Evolutionary conservation across 2,888 invertebrate species (phyloP).

Genomic region (Eupithecia insigniata): DNA sequence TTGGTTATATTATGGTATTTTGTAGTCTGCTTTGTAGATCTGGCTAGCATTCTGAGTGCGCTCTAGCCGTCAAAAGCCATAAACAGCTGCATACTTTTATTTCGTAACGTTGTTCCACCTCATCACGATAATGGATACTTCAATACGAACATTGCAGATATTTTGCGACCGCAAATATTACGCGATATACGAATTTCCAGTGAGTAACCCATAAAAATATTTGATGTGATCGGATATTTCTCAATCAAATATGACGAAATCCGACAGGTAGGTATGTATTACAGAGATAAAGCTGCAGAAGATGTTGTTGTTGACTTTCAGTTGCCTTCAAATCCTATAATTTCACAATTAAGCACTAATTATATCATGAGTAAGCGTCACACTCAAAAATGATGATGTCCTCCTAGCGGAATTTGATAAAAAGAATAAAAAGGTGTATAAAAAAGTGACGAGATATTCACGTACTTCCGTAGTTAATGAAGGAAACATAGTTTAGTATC

Average conservation of each 20-base stretch:
- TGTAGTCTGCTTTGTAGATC: neutral
- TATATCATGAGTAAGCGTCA: neutral
- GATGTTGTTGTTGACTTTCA: neutral
- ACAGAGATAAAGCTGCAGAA: neutral
- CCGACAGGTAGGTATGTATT: neutral
- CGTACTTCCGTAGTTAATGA: conserved; percentile 27
- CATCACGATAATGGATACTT: conserved; percentile 73
- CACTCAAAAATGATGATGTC: neutral
- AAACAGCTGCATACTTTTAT: conserved; percentile 51
- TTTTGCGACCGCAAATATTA: conserved; percentile 50
- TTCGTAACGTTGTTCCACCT: conserved; percentile 55
- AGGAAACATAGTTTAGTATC: conserved; percentile 39
- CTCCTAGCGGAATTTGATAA: neutral
- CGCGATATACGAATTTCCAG: conserved; percentile 28
- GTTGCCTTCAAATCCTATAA: neutral
- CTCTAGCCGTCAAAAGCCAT: conserved; percentile 24
- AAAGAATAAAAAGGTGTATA: neutral
- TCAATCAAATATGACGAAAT: neutral
- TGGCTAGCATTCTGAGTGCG: conserved; percentile 9
- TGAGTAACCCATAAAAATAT: conserved; percentile 2
- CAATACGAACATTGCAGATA: conserved; percentile 59
- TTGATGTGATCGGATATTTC: conserved; percentile 1
- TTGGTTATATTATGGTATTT: neutral
- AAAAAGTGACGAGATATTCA: neutral
- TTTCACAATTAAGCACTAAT: neutral